Evolutionary conservation across 2,888 invertebrate species (phyloP), one percentile per base, ranked within the genome.

Genomic region (Mycalesis mineus): DNA sequence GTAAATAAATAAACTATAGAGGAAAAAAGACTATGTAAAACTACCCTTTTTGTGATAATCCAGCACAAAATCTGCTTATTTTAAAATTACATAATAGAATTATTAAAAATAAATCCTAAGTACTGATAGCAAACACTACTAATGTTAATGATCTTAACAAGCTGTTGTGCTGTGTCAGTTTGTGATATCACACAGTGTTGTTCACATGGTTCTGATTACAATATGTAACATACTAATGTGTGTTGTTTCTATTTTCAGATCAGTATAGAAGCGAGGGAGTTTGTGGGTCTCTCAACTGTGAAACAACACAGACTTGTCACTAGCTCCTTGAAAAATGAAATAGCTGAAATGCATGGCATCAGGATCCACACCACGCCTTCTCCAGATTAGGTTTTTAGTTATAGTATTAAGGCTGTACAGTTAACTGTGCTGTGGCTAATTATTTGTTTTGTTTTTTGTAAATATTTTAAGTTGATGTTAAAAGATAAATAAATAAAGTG

Each of bases 301-400:
- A 95, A 95, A 72, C 95, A 95, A 72, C 95, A 95, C 74, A 89
- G 93, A 65, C 77, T 94, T 31, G 93, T 95, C 6, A 95, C 94
- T 40, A 92, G 94, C 64, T 91, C 92, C 5, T 86, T 96, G 40
- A 94, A 94, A 73, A 91, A 91, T 66, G 94, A 96, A 83, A 96
- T 96, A 62, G 94, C 94, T 68, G 92, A 93, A 70, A 96, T 96
- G 94, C 96, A 96, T 77, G 96, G 96, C 7, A 87, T 96, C 53
- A 91, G 95, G 63, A 95, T 96, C 68, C 91, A 93, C 65, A 96
- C 96, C 0, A 90, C 91, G 58, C 82, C 91, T 17, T 85, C 92
- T 11, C 64, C 75, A 1, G 58, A 66, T 15, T 17, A 49, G 8
- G 29, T 36, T 17, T 11, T 29, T 29, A 4, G 11, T 13, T 40